These are phyloP conservation scores for Neodontobutis hainanensis DNA, from an alignment of 2,113 vertebrate species.

Conservation along the genomic window DNA sequence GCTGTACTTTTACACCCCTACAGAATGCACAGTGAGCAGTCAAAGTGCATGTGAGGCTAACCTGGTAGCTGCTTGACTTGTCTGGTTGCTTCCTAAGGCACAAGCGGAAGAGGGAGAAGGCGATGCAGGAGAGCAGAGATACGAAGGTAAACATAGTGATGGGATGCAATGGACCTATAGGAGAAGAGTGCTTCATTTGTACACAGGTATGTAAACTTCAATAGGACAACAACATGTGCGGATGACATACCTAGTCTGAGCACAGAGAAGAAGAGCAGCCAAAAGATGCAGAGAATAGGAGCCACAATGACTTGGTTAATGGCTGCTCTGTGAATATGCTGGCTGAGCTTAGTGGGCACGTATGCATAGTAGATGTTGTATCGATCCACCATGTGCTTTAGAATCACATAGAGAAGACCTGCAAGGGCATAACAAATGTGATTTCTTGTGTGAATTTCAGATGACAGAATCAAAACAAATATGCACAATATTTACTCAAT, in stretches of 20 bases:
- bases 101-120: conserved; percentile 83
- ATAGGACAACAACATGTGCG: neutral
- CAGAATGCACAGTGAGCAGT: neutral
- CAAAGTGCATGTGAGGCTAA: conserved; percentile 49
- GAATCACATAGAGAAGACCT: conserved; percentile 92
- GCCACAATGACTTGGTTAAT: conserved; percentile 90
- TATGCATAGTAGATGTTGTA: conserved; percentile 98
- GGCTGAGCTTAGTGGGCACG: conserved; percentile 91
- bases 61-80: conserved; percentile 85
- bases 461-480: neutral
- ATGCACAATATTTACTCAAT: no score
- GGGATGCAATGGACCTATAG: conserved; percentile 81
- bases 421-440: conserved; percentile 13
- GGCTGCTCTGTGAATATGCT: conserved; percentile 87
- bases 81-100: conserved; percentile 86
- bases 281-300: conserved; percentile 92
- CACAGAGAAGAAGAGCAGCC: conserved; percentile 96
- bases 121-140: conserved; percentile 81
- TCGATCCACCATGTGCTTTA: conserved; percentile 95
- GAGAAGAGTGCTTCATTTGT: neutral
- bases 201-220: neutral
- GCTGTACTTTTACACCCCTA: neutral
- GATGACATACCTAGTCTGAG: conserved; percentile 85
- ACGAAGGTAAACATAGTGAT: conserved; percentile 89
- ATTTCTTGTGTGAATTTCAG: neutral